phyloP scores from a whole-genome alignment of 2,113 vertebrate species.

The Notechis scutatus region DNA sequence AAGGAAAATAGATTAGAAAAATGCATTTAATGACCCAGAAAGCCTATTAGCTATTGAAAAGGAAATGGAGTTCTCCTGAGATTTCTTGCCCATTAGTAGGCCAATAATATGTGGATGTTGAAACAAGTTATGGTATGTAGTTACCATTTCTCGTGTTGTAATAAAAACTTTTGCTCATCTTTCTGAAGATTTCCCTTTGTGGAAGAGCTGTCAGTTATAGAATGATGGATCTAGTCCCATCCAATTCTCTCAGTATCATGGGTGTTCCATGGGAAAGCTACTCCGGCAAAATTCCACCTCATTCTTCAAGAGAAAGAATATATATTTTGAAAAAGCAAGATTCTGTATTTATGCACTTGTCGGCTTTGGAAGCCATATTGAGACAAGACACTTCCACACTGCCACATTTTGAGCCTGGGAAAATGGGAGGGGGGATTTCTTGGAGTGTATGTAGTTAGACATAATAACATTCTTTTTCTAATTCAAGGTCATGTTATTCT shows the following conservation, averaged over 20 bases:
- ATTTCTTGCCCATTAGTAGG: constrained; percentile 2
- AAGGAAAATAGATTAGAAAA: constrained; percentile 36
- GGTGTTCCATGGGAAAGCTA: background rate
- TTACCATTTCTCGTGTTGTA: constrained; percentile 13
- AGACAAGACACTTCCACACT: too few relatives aligned
- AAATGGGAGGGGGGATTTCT: too few relatives aligned
- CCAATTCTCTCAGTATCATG: background rate
- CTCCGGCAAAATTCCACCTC: background rate
- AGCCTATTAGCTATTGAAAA: constrained; percentile 7
- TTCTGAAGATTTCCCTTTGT: background rate
- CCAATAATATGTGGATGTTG: background rate
- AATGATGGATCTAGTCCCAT: background rate
- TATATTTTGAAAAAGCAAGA: too few relatives aligned
- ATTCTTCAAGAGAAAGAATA: background rate
- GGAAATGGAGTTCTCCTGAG: background rate
- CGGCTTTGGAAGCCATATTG: too few relatives aligned
- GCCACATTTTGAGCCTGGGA: too few relatives aligned
- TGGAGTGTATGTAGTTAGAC: too few relatives aligned
- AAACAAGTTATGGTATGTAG: background rate
- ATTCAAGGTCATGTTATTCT: too few relatives aligned
- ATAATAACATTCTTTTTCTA: too few relatives aligned
- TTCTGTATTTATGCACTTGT: too few relatives aligned
- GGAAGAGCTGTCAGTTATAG: background rate
- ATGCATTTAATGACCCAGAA: constrained; percentile 16
- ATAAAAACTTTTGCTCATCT: background rate